Conservation (phyloP, 2,113 vertebrate species). For the Mastomys coucha region DNA sequence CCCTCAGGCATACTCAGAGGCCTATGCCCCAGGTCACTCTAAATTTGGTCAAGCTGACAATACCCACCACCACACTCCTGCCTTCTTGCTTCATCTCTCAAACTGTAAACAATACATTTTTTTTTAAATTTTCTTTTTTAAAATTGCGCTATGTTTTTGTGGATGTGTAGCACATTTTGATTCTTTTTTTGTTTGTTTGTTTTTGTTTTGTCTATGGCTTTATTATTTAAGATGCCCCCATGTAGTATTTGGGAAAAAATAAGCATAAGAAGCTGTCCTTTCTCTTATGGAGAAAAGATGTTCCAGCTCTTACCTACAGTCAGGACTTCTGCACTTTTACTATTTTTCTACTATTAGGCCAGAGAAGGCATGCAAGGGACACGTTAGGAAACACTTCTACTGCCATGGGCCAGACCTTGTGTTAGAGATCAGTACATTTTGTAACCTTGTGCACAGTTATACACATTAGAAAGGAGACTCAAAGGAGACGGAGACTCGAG, state of each 20-base stretch:
- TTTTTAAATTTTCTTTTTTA: too few species aligned
- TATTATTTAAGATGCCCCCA: not conserved
- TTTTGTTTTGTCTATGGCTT: not conserved
- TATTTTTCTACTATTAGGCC: not conserved
- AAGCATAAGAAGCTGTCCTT: not conserved
- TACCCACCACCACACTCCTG: not conserved
- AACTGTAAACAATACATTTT: not conserved
- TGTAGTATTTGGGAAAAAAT: not conserved
- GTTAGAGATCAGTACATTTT: not conserved
- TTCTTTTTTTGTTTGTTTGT: not conserved
- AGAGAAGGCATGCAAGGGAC: not conserved
- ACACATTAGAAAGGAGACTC: not conserved
- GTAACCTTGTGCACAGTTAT: not conserved
- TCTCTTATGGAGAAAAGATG: not conserved
- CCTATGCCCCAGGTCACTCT: not conserved
- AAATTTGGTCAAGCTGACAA: not conserved
- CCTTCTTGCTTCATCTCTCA: not conserved
- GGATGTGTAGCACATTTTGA: not conserved
- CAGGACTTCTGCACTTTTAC: not conserved
- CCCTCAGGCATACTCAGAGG: not conserved
- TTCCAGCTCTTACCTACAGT: not conserved
- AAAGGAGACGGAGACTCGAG: not conserved
- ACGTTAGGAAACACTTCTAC: not conserved
- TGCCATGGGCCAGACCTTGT: not conserved
- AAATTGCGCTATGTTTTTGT: not conserved